Evolutionary conservation across 2,797 vertebrate genomes (phyloP), one percentile per base, ranked within the genome.

Genomic region (Lacerta bilineata): DNA sequence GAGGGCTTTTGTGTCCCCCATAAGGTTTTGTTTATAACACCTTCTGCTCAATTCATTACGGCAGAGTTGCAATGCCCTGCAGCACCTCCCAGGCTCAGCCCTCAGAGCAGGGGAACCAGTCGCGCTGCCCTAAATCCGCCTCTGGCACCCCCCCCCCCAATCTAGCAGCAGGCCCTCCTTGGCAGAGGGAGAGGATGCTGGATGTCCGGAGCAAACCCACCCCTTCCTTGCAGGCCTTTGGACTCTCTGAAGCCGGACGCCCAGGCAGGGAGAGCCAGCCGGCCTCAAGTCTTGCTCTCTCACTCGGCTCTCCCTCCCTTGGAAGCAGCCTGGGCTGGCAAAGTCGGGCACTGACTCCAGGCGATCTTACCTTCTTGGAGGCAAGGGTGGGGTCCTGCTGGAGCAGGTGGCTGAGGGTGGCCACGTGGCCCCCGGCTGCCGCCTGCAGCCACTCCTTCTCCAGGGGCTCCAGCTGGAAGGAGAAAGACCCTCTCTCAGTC

Each of bases 391-490:
- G 96, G 76, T 98, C 97, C 93, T 97, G 97, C 85, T 94, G 92
- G 89, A 98, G 97, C 86, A 98, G 97, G 90, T 97, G 95, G 29
- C 92, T 96, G 89, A 98, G 97, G 90, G 97, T 93, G 27, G 96
- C 89, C 55, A 98, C 95, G 74, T 96, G 94, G 85, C 97, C 97
- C 1, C 97, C 96, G 1, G 97, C 97, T 1, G 97, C 97, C 1
- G 95, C 97, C 93, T 97, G 97, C 92, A 98, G 97, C 97, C 98
- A 98, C 85, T 97, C 97, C 92, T 97, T 98, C 90, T 98, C 97
- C 91, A 97, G 88, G 0, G 97, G 97, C 91, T 98, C 97, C 96
- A 98, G 94, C 97, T 98, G 85, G 6, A 17, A 76, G 50, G 41
- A 33, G 33, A 33, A 2, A 25, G 59, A 8, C 39, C 13, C 50